phyloP scores from a whole-genome alignment of 2,888 invertebrate species.

The Nudaria mundana region DNA sequence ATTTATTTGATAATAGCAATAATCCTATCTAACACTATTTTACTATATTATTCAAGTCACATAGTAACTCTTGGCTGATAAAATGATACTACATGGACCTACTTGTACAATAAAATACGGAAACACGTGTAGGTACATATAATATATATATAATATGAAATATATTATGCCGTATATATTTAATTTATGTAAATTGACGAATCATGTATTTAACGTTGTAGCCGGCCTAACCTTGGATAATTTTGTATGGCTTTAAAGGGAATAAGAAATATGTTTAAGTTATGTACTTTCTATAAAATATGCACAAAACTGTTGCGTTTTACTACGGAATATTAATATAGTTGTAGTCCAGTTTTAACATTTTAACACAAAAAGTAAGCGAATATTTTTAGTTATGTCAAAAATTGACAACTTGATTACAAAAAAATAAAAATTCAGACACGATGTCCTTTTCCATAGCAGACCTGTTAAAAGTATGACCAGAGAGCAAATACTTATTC shows the following conservation, averaged over 20 bases:
- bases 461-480: no score
- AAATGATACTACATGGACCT: no score
- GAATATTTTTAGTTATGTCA: no score
- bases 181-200: constrained; percentile 32
- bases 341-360: no score
- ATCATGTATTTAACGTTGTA: constrained; percentile 24
- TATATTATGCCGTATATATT: no score
- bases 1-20: no score
- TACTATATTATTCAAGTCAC: constrained; percentile 14
- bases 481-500: no score
- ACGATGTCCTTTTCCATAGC: no score
- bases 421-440: no score
- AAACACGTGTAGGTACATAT: constrained; percentile 9
- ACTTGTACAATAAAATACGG: constrained; percentile 17
- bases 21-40: no score
- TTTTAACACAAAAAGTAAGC: neutral
- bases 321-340: no score
- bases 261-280: constrained; percentile 1
- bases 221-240: constrained; percentile 18
- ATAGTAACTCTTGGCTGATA: constrained; percentile 20
- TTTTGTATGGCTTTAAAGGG: constrained; percentile 12
- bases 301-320: neutral
- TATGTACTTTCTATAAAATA: neutral
- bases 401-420: no score
- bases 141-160: constrained; percentile 7